These are phyloP conservation scores for Pangasianodon gigas DNA, from an alignment of 2,113 vertebrate genomes.

Conservation along the genomic window DNA sequence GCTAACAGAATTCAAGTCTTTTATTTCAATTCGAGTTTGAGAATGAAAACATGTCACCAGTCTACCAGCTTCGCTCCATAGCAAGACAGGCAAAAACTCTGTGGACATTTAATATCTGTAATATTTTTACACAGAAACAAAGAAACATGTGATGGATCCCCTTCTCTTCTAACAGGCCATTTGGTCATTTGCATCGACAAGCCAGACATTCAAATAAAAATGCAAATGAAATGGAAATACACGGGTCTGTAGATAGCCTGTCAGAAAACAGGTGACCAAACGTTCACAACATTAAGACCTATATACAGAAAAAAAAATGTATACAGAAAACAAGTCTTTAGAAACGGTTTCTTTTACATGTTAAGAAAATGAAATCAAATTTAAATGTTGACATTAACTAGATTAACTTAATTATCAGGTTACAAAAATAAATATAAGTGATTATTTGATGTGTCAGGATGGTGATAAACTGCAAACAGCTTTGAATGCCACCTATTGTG, in stretches of 20 bases:
- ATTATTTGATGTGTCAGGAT: background rate
- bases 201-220: constrained; percentile 43
- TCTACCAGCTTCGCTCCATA: background rate
- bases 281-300: background rate
- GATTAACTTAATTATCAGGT: background rate
- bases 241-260: constrained; percentile 19
- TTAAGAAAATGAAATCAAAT: background rate
- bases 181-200: constrained; percentile 42
- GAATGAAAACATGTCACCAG: background rate
- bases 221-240: constrained; percentile 57
- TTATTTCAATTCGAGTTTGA: background rate
- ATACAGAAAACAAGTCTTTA: background rate
- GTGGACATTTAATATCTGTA: background rate
- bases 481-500: background rate
- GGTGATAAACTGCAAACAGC: background rate
- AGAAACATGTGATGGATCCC: background rate
- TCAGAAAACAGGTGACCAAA: background rate
- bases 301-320: background rate
- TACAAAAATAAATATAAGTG: background rate
- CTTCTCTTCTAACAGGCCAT: constrained; percentile 6
- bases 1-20: background rate
- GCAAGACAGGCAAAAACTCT: background rate
- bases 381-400: background rate
- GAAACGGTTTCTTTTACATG: background rate
- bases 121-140: constrained; percentile 16